These are phyloP conservation scores for Sarcoramphus papa DNA, from an alignment of 2,797 vertebrate species.

Conservation along the genomic window DNA sequence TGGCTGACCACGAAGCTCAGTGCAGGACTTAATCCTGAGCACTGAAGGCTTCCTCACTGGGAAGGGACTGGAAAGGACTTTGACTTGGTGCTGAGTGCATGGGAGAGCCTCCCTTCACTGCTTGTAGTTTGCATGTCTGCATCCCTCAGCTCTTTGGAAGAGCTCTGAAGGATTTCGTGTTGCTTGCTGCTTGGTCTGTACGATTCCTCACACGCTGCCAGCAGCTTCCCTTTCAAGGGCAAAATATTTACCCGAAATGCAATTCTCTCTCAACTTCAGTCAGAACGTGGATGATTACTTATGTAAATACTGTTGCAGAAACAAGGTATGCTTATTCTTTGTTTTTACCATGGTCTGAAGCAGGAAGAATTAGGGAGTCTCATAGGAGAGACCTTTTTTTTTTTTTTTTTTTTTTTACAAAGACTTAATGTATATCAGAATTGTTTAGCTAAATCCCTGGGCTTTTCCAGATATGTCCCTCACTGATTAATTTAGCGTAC, in stretches of 20 bases:
- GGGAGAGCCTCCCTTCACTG: background rate
- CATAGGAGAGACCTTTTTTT: background rate
- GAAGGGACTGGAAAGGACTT: background rate
- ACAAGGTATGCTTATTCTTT: background rate
- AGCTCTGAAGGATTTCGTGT: background rate
- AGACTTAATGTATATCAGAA: background rate
- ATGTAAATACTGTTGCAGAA: background rate
- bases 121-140: background rate
- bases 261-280: background rate
- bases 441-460: background rate
- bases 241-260: background rate
- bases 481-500: background rate
- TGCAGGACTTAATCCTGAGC: background rate
- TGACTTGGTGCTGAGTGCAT: background rate
- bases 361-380: background rate
- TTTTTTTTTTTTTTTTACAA: background rate
- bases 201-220: background rate
- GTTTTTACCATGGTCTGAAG: background rate
- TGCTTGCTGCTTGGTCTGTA: background rate
- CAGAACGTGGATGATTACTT: background rate
- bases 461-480: background rate
- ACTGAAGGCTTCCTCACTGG: background rate
- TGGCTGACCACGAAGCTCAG: background rate
- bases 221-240: background rate
- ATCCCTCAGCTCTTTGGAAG: rapidly evolving